Conservation (phyloP, 1,140 invertebrate species). For the Heliconius himera region DNA sequence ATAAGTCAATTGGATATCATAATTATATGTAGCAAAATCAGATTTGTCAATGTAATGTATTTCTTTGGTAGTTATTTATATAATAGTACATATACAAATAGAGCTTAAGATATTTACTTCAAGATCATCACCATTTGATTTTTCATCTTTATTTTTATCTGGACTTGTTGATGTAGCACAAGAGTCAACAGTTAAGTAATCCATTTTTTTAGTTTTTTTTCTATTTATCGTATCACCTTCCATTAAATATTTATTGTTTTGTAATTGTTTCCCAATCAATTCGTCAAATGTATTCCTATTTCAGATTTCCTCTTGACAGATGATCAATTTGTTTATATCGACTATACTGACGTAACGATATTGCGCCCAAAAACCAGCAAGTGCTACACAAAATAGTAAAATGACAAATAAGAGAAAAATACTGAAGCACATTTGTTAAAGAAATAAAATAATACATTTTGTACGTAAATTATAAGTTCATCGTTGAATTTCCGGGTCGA, state of each 20-base stretch:
- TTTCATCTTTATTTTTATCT: conserved; percentile 41
- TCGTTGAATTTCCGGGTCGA: too few relatives aligned
- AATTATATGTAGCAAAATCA: not conserved
- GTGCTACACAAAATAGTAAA: not conserved
- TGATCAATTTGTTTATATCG: conserved; percentile 24
- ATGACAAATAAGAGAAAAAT: not conserved
- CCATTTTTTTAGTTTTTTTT: conserved; percentile 39
- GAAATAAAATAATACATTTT: not conserved
- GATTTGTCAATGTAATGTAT: not conserved
- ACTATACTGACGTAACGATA: not conserved
- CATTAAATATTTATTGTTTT: conserved; percentile 1
- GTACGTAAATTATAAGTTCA: too few relatives aligned
- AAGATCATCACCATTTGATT: conserved; percentile 50
- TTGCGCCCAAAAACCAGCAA: not conserved
- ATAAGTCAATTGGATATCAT: not conserved
- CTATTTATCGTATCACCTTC: conserved; percentile 3
- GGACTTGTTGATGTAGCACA: conserved; percentile 37
- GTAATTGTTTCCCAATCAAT: not conserved
- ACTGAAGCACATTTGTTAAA: not conserved
- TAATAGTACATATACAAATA: not conserved
- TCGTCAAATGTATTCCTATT: not conserved
- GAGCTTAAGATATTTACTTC: conserved; percentile 46
- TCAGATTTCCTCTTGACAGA: conserved; percentile 17
- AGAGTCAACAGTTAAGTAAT: conserved; percentile 49
- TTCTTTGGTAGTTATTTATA: not conserved